Conservation (phyloP, 2,113 vertebrate species). For the Perca fluviatilis region DNA sequence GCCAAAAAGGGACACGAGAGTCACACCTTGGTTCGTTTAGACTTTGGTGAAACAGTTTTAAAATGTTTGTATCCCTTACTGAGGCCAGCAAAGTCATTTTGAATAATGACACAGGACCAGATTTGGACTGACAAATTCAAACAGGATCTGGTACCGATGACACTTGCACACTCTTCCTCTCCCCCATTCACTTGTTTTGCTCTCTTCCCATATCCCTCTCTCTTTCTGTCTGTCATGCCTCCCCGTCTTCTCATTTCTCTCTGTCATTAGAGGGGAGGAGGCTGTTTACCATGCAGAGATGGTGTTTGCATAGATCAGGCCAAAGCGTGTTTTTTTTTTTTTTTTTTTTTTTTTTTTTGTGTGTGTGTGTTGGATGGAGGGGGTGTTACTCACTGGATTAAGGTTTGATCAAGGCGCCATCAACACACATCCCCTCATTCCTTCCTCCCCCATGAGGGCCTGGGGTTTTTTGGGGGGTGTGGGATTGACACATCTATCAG, state of each 20-base stretch:
- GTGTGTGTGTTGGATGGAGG: constrained; percentile 24
- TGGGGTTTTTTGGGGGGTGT: not conserved
- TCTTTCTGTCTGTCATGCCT: constrained; percentile 14
- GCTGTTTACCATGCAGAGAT: constrained; percentile 77
- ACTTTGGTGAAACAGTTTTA: no score
- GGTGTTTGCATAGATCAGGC: constrained; percentile 76
- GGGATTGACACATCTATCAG: constrained; percentile 49
- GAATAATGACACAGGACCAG: not conserved
- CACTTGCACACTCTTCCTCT: no score
- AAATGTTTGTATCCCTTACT: no score
- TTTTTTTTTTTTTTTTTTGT: no score
- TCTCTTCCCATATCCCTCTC: not conserved
- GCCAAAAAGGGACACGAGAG: no score
- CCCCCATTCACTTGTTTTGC: constrained; percentile 10
- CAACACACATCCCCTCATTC: constrained; percentile 28
- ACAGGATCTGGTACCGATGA: not conserved
- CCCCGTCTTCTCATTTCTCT: constrained; percentile 34
- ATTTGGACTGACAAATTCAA: not conserved
- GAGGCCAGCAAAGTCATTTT: not conserved
- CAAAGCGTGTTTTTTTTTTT: no score
- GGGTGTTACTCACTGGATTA: constrained; percentile 66
- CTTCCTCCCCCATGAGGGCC: constrained; percentile 53
- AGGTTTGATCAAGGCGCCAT: constrained; percentile 73
- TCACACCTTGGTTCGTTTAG: no score
- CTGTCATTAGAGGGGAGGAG: constrained; percentile 38